Percentiles rank a stretch among this genome's conserved stretches.
These are phyloP conservation scores for Nephrotoma flavescens DNA, from an alignment of 2,888 invertebrate genomes.

Conservation along the genomic window DNA sequence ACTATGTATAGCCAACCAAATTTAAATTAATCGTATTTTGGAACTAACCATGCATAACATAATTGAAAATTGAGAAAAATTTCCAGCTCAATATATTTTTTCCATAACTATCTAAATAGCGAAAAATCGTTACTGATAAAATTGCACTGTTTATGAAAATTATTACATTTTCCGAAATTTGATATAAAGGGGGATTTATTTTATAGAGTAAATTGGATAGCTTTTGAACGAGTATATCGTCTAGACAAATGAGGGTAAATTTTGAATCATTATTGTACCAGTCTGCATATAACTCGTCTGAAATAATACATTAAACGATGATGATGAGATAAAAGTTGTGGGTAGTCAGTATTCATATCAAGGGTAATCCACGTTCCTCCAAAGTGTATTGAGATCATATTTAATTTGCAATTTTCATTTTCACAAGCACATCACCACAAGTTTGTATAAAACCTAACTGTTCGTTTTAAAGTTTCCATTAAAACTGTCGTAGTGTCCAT, in stretches of 20 bases:
- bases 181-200: background rate
- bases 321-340: too few species aligned
- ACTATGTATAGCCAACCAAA: background rate
- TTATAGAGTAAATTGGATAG: background rate
- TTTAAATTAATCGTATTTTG: background rate
- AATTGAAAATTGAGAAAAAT: background rate
- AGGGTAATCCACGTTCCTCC: too few species aligned
- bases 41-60: background rate
- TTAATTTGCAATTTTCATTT: too few species aligned
- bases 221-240: background rate
- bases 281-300: background rate
- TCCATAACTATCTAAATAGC: background rate
- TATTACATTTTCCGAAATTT: background rate
- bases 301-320: too few species aligned
- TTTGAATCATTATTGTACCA: background rate
- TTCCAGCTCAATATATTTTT: background rate
- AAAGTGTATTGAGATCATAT: too few species aligned
- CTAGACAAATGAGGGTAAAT: background rate
- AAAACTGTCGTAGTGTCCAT: too few species aligned
- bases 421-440: too few species aligned
- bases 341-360: too few species aligned
- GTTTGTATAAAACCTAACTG: too few species aligned
- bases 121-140: background rate
- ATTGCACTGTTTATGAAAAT: background rate
- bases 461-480: too few species aligned